A percentile compares a stretch with the other conserved stretches of the same genome.
phyloP scores from a whole-genome alignment of 2,888 invertebrate genomes.

The Diadegma fenestrale region DNA sequence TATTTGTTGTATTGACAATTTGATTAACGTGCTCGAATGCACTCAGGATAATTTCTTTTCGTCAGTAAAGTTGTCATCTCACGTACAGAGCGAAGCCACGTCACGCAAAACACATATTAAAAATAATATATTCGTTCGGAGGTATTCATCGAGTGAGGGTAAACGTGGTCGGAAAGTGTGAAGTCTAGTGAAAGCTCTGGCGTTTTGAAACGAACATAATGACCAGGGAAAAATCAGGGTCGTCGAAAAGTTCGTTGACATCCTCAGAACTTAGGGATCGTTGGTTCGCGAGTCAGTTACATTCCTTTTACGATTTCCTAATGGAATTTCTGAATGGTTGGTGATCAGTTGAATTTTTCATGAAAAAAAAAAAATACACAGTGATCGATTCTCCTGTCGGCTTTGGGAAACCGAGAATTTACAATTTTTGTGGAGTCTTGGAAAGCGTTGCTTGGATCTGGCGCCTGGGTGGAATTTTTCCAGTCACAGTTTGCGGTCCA shows the following conservation, averaged over 20 bases:
- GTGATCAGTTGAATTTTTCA: slow-evolving; percentile 1
- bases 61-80: slow-evolving; percentile 1
- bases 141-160: background rate
- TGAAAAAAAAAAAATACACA: slow-evolving; percentile 2
- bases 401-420: slow-evolving; percentile 18
- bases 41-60: slow-evolving; percentile 35
- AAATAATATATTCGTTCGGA: background rate
- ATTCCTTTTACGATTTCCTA: background rate
- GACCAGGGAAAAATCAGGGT: background rate
- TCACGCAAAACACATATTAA: background rate
- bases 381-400: slow-evolving; percentile 45
- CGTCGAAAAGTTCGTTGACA: background rate
- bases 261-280: background rate
- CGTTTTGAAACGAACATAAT: background rate
- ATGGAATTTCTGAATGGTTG: too few species aligned
- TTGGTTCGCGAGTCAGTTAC: background rate
- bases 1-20: background rate
- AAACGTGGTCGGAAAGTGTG: background rate
- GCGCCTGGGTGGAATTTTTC: slow-evolving; percentile 60
- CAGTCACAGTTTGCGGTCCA: slow-evolving; percentile 30
- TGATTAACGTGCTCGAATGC: background rate
- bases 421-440: slow-evolving; percentile 51
- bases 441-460: slow-evolving; percentile 61
- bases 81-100: background rate
- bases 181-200: background rate